Conservation (phyloP, 2,113 vertebrate genomes). For the Microtus ochrogaster region DNA sequence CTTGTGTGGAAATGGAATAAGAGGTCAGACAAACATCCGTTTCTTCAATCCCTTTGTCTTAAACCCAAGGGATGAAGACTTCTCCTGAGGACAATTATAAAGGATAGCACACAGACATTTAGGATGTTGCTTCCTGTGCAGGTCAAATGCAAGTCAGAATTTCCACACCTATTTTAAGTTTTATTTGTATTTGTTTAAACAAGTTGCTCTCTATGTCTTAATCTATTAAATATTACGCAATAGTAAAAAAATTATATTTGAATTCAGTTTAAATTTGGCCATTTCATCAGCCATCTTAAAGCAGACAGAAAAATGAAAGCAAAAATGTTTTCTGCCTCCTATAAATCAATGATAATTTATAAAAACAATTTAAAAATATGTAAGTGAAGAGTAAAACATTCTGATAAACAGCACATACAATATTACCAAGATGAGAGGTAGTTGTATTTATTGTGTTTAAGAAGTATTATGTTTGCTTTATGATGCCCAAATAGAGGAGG, state of each 20-base stretch:
- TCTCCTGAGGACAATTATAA: conserved; percentile 65
- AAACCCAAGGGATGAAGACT: neutral
- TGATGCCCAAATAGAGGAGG: neutral
- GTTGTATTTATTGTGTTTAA: neutral
- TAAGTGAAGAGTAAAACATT: conserved; percentile 3
- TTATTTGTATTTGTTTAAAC: neutral
- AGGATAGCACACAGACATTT: neutral
- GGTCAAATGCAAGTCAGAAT: conserved; percentile 27
- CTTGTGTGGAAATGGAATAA: neutral
- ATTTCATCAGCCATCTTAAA: neutral
- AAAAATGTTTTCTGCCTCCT: conserved; percentile 2
- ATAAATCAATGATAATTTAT: neutral
- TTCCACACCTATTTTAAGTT: neutral
- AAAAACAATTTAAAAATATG: neutral
- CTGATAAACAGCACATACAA: neutral
- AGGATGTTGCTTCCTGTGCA: neutral
- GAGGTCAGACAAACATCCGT: conserved; percentile 50
- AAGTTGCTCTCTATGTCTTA: neutral
- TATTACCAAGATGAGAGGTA: neutral
- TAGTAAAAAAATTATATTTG: neutral
- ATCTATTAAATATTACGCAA: neutral
- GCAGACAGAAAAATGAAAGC: neutral
- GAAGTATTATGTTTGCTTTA: neutral
- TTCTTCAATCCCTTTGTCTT: neutral
- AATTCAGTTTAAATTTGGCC: neutral